phyloP scores from a whole-genome alignment of 2,797 vertebrate species.

The Melanotaenia nigrans region DNA sequence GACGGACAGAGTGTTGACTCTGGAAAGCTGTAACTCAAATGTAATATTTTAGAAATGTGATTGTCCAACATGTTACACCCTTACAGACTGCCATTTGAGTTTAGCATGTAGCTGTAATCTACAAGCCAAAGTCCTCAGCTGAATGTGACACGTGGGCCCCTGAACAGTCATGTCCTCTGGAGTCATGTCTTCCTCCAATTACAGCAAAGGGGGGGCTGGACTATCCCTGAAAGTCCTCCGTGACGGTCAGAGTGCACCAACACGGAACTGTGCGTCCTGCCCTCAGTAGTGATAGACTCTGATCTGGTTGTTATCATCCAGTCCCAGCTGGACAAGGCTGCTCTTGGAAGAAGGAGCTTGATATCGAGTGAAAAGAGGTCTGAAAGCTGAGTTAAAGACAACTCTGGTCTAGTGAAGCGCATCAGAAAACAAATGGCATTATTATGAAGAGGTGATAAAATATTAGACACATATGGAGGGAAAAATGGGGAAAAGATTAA shows the following conservation, averaged over 20 bases:
- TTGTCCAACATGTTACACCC: conserved; percentile 23
- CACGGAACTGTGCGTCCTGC: background rate
- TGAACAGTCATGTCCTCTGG: conserved; percentile 5
- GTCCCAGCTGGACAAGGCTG: conserved; percentile 86
- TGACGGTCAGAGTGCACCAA: conserved; percentile 2
- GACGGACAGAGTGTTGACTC: background rate
- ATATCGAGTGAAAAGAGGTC: conserved; percentile 82
- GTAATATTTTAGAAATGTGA: conserved; percentile 4
- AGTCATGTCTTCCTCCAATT: conserved; percentile 20
- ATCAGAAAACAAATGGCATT: background rate
- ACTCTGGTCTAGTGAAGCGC: background rate
- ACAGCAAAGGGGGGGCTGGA: background rate
- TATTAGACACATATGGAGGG: background rate
- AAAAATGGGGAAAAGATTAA: background rate
- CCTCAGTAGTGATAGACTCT: conserved; percentile 87
- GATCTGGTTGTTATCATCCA: conserved; percentile 90
- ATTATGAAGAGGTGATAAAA: background rate
- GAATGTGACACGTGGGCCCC: conserved; percentile 16
- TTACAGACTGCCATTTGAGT: background rate
- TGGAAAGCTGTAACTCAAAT: background rate
- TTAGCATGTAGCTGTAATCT: conserved; percentile 3
- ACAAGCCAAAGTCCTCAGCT: conserved; percentile 20
- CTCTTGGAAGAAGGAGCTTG: conserved; percentile 62
- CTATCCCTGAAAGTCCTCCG: conserved; percentile 41
- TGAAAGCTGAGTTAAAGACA: conserved; percentile 82